Evolutionary conservation across 1,140 invertebrate species (phyloP).

Genomic region (Brachionus koreanus): DNA sequence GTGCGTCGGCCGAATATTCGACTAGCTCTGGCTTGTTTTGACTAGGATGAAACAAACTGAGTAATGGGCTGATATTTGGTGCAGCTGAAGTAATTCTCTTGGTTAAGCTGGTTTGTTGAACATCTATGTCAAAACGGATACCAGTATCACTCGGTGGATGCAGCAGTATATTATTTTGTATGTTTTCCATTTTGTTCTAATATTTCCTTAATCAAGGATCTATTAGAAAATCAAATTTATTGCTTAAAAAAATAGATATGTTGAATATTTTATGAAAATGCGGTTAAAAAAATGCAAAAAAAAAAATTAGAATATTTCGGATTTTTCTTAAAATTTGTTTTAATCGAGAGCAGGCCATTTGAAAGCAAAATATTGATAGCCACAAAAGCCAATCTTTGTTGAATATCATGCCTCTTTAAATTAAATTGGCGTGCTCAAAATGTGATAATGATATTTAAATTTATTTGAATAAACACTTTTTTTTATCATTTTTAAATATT

Average conservation of each 20-base stretch:
- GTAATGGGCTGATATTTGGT: background rate
- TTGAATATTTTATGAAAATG: background rate
- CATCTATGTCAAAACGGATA: background rate
- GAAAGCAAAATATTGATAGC: background rate
- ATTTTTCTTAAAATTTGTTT: background rate
- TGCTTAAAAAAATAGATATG: background rate
- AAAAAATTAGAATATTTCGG: background rate
- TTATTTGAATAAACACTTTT: background rate
- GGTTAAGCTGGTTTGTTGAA: background rate
- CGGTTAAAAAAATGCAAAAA: background rate
- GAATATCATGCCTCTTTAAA: background rate
- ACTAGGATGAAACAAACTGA: background rate
- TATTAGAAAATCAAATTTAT: background rate
- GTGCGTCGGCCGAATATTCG: background rate
- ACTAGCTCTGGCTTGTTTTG: background rate
- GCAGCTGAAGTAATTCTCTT: background rate
- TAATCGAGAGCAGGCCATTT: background rate
- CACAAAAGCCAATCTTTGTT: background rate
- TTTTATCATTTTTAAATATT: background rate
- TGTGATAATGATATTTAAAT: background rate
- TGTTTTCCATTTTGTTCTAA: background rate
- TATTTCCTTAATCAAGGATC: background rate
- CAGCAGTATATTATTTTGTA: background rate
- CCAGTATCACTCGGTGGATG: background rate
- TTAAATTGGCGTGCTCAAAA: background rate